Evolutionary conservation across 2,797 vertebrate genomes (phyloP), one percentile per base, ranked within the genome.

Genomic region (Hephaestus fuliginosus): DNA sequence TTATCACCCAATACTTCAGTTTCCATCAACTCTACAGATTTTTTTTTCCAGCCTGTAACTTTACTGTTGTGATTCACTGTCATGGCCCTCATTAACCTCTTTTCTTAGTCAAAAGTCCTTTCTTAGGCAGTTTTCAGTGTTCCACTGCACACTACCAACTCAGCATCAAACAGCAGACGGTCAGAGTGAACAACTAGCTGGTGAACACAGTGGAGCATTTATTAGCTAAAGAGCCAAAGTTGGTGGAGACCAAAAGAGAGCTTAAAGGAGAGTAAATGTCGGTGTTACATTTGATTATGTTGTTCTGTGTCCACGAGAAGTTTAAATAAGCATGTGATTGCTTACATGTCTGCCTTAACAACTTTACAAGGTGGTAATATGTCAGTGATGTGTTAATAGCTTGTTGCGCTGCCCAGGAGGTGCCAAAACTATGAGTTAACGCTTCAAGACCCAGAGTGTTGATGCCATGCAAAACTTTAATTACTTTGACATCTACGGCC

Each of bases 201-300:
- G 20, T 63, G 68, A 67, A 44, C 53, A n/a, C 13, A 28, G 17
- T 57, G 25, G 22, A 12, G 5, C 17, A 3, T 43, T 28, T 20
- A 44, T n/a, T 7, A 11, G 12, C 17, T 52, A 20, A 39, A 63
- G 14, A 60, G 44, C 9, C 52, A 13, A 18, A 75, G 33, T 25
- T 52, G 11, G 39, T 33, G 49, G 30, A 71, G 22, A 46, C 25
- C 30, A 62, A 33, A 73, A 2, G 7, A 39, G 52, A 64, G 57
- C 44, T 46, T 7, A 55, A 69, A 2, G 12, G 13, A 60, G 30
- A 17, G 49, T 43, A 74, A 70, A 71, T 49, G n/a, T 61, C 76
- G 51, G 20, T 43, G 41, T 69, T n/a, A 7, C 0, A 36, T 57
- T 36, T 57, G 2, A 14, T 28, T 18, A 2, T 46, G 20, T 43